A percentile compares a stretch with the other conserved stretches of the same genome.
Conservation (phyloP, 2,113 vertebrate species). For the Pseudois nayaur region DNA sequence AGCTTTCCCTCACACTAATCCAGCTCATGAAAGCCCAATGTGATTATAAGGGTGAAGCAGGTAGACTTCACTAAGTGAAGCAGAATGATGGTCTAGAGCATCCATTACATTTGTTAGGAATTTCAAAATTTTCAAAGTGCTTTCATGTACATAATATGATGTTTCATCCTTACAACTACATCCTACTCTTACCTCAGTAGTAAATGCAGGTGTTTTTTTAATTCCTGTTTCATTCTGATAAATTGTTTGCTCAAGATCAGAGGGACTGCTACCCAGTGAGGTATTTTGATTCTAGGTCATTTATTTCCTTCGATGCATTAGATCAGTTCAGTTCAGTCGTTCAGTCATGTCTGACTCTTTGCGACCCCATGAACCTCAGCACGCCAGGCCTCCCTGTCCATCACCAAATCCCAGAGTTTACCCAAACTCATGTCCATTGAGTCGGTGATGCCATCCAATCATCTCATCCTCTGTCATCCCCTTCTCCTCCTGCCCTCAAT, state of each 20-base stretch:
- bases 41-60: neutral
- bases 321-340: neutral
- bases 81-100: neutral
- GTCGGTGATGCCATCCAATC: neutral
- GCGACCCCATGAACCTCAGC: neutral
- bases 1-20: neutral
- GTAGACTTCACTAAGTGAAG: neutral
- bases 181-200: neutral
- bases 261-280: neutral
- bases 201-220: neutral
- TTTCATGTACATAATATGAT: neutral
- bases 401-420: neutral
- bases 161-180: neutral
- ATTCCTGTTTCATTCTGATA: neutral
- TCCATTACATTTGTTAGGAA: neutral
- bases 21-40: neutral
- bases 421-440: neutral
- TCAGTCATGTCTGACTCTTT: neutral
- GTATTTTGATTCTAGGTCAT: too few species aligned
- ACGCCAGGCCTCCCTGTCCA: neutral
- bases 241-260: neutral
- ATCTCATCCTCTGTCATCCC: neutral
- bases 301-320: neutral
- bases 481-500: neutral
- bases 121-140: neutral